A percentile compares a stretch with the other conserved stretches of the same genome.
These are phyloP conservation scores for Patiria miniata DNA, from an alignment of 35 echinoderm and acorn worm genomes.

Conservation along the genomic window DNA sequence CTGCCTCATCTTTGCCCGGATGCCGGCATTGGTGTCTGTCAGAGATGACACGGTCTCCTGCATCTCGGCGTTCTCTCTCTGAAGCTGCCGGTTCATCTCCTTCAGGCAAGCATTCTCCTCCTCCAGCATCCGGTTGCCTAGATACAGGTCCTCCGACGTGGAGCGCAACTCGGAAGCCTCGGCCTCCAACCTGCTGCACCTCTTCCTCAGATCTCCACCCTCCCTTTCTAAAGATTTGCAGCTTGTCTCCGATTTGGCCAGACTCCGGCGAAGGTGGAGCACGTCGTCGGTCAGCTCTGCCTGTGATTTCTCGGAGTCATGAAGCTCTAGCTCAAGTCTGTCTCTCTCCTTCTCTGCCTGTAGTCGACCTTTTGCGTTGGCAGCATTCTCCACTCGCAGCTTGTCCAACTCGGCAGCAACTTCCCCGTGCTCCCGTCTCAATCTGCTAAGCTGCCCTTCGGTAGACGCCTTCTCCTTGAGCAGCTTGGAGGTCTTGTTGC, in stretches of 20 bases:
- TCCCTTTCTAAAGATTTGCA: slow-evolving; percentile 38
- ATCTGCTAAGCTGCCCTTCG: slow-evolving; percentile 60
- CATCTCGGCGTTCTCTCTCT: slow-evolving; percentile 54
- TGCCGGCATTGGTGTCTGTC: slow-evolving; percentile 51
- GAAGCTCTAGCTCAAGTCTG: slow-evolving; percentile 44
- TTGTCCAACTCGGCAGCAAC: slow-evolving; percentile 58
- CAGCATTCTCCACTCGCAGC: slow-evolving; percentile 63
- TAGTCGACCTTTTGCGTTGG: slow-evolving; percentile 55
- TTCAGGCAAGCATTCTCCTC: slow-evolving; percentile 26
- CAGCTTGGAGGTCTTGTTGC: slow-evolving; percentile 48
- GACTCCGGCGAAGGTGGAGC: slow-evolving; percentile 26
- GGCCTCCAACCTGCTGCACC: slow-evolving; percentile 37
- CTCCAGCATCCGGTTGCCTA: slow-evolving; percentile 5
- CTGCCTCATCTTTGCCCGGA: slow-evolving; percentile 44
- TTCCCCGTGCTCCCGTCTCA: slow-evolving; percentile 43
- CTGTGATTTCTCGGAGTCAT: slow-evolving; percentile 8
- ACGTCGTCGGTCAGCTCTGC: slow-evolving; percentile 26
- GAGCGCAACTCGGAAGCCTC: slow-evolving; percentile 17
- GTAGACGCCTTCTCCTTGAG: slow-evolving; percentile 45
- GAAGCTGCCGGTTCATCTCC: slow-evolving; percentile 19
- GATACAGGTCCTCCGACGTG: slow-evolving; percentile 38
- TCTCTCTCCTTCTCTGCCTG: slow-evolving; percentile 44
- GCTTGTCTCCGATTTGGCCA: slow-evolving; percentile 38
- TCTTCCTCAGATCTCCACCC: slow-evolving; percentile 41
- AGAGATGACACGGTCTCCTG: slow-evolving; percentile 53